Conservation (phyloP, 2,797 vertebrate species). For the Danio kyathit region DNA sequence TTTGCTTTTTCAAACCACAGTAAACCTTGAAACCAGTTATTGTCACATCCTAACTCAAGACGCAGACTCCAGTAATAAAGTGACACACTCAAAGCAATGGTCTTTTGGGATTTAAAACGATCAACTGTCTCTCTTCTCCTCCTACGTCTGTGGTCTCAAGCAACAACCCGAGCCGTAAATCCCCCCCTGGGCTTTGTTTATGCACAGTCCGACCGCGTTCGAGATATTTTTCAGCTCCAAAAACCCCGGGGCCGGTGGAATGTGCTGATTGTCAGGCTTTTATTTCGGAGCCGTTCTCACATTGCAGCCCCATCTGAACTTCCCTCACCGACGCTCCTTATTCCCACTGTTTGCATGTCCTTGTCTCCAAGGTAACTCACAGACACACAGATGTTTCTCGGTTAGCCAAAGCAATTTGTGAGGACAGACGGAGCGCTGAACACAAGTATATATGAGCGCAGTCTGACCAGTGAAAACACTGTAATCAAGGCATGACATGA, state of each 20-base stretch:
- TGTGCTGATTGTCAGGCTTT: slow-evolving; percentile 78
- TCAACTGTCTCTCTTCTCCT: slow-evolving; percentile 4
- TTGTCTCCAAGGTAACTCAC: slow-evolving; percentile 71
- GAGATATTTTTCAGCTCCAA: slow-evolving; percentile 61
- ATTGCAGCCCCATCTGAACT: slow-evolving; percentile 77
- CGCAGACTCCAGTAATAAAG: not conserved
- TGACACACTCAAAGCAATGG: slow-evolving; percentile 26
- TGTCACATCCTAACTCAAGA: too few species aligned
- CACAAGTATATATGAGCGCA: not conserved
- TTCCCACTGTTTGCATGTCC: slow-evolving; percentile 73
- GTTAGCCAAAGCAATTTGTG: slow-evolving; percentile 48
- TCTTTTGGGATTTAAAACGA: slow-evolving; percentile 5
- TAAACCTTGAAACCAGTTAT: too few species aligned
- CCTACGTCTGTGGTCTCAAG: slow-evolving; percentile 12
- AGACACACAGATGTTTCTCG: slow-evolving; percentile 60
- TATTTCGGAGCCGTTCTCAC: slow-evolving; percentile 71
- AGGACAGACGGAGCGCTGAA: slow-evolving; percentile 18
- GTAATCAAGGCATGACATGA: slow-evolving; percentile 30
- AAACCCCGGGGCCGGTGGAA: slow-evolving; percentile 76
- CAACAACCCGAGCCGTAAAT: slow-evolving; percentile 53
- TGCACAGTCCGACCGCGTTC: slow-evolving; percentile 57
- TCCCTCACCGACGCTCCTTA: slow-evolving; percentile 68
- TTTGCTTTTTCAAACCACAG: too few species aligned
- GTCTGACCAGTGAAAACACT: slow-evolving; percentile 41
- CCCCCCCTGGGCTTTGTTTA: slow-evolving; percentile 62